These are phyloP conservation scores for Picus viridis DNA, from an alignment of 2,797 vertebrate genomes.

Conservation along the genomic window DNA sequence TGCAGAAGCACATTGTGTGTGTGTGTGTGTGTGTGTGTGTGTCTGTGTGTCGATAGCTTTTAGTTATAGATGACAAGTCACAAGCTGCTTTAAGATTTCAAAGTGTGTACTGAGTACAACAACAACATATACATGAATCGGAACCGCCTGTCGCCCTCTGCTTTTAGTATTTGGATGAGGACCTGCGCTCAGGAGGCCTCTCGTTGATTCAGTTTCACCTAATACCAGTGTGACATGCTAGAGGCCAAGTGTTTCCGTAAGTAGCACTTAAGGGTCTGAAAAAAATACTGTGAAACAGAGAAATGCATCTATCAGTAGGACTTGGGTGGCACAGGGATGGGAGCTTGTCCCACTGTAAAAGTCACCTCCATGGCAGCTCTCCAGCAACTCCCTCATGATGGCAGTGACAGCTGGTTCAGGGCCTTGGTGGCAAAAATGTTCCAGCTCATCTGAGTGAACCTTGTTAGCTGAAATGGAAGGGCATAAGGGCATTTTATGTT, in stretches of 20 bases:
- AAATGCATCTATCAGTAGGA: background rate
- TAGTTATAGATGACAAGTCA: conserved; percentile 71
- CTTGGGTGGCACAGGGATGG: background rate
- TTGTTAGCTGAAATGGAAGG: background rate
- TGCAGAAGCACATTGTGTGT: conserved; percentile 69
- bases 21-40: conserved; percentile 61
- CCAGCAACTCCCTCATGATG: background rate
- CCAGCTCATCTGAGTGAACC: background rate
- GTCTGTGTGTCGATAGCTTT: conserved; percentile 68
- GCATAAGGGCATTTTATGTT: background rate
- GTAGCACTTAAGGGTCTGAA: background rate
- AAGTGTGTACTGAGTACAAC: conserved; percentile 32
- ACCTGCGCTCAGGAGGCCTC: background rate
- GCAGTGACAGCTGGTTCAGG: background rate
- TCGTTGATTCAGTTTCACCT: rapidly evolving
- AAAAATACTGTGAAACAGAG: background rate
- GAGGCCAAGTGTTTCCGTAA: background rate
- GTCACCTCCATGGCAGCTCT: background rate
- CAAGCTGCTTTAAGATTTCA: conserved; percentile 67
- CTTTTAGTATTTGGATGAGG: conserved; percentile 8
- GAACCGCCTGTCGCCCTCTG: conserved; percentile 46
- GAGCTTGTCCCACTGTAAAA: background rate
- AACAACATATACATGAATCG: conserved; percentile 32
- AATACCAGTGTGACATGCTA: rapidly evolving
- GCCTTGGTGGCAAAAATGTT: background rate